Percentiles rank a stretch among this genome's conserved stretches.
phyloP scores from a whole-genome alignment of 2,113 vertebrate genomes.

The rat (Rattus norvegicus) region DNA sequence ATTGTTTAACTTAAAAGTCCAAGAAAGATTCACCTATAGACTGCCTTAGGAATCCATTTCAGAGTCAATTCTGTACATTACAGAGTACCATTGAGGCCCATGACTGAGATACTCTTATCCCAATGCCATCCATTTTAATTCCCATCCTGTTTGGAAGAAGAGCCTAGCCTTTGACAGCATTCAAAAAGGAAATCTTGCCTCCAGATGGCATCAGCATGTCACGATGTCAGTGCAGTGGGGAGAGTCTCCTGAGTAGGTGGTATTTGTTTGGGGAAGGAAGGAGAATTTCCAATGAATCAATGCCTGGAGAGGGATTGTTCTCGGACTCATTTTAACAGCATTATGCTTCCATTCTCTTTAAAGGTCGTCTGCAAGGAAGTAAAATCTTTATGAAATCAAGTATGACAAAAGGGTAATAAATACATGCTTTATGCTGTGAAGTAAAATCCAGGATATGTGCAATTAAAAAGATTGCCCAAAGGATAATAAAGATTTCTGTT shows the following conservation, averaged over 20 bases:
- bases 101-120: not conserved
- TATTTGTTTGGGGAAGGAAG: not conserved
- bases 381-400: slow-evolving; percentile 40
- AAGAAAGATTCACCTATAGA: not conserved
- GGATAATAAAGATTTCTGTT: not conserved
- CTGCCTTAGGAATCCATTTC: not conserved
- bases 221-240: not conserved
- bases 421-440: not conserved
- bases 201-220: not conserved
- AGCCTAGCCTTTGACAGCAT: not conserved
- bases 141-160: not conserved
- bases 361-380: not conserved
- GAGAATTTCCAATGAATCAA: not conserved
- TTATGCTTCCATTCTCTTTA: not conserved
- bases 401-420: not conserved
- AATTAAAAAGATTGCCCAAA: slow-evolving; percentile 13
- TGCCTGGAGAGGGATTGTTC: not conserved
- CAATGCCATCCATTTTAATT: not conserved
- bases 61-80: not conserved
- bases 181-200: not conserved
- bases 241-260: not conserved
- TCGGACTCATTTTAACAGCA: not conserved
- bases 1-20: not conserved
- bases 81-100: not conserved
- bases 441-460: slow-evolving; percentile 20